Evolutionary conservation across 2,797 vertebrate genomes (phyloP), one percentile per base, ranked within the genome.

Genomic region (Chanos chanos): DNA sequence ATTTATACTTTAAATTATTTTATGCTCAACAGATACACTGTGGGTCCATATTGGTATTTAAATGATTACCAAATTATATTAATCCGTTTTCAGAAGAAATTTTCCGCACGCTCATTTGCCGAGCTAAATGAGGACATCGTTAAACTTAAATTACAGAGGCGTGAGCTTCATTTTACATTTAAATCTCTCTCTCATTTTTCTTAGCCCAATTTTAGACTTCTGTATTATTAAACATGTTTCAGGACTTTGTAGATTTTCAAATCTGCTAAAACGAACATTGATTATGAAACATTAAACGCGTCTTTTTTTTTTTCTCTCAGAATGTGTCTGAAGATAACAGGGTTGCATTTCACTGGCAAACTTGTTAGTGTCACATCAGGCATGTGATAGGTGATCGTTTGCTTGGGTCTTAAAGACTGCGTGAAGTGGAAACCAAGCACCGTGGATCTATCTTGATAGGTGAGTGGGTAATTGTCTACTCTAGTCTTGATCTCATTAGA

Each of bases 21-120:
- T 85, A 87, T 85, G 85, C 87, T 88, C 83, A 86, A 78, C 83
- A 87, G 85, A 87, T 84, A 86, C 87, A 88, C 84, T 86, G 77
- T 75, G 77, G 79, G 78, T 83, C 81, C 87, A 89, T 88, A 87
- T 87, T 89, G 86, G 83, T 83, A 84, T 90, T 90, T 88, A 88
- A 90, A 89, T 88, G 80, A 90, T 91, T 90, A 86, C 75, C 79
- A 89, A 90, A 90, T 90, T 88, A 91, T 90, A 88, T 88, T 90
- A 91, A 90, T 90, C 87, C 83, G 81, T 89, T 91, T 90, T 88
- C 87, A 88, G 88, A 90, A 75, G 54, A 85, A 79, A 84, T 78
- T 70, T 81, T 82, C 82, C 82, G 87, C 82, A 85, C 84, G 80
- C 85, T 86, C 87, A 88, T 89, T 90, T 89, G 84, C 85, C 79